Base-by-base conservation (phyloP, 1,140 invertebrate species). In the Leptopilina boulardi region DNA sequence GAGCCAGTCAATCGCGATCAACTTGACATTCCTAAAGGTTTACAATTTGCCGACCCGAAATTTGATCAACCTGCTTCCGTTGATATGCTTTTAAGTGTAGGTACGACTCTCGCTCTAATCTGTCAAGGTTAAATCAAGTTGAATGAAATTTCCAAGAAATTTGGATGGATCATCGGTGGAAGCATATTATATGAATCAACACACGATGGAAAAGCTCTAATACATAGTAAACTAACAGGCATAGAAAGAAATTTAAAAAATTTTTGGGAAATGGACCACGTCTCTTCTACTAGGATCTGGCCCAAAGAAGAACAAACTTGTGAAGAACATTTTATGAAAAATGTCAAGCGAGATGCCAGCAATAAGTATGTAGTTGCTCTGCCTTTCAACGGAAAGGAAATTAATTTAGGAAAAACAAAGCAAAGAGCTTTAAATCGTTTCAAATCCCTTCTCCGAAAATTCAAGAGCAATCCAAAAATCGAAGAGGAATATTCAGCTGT, bases 251-350 rank as follows among this genome's bases (percentile, higher is more conserved):
- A 76, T 1, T 70, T 81, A 5, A 47, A 38, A 3, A 74, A 41
- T 34, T 83, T 83, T 41, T 83, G 82, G 82, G 74, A 79, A 59
- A 81, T 79, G 5, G 79, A 81, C 42, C 77, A 83, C 54, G 41
- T 71, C 2, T 51, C 47, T 51, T 51, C 47, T n/a, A 51, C 13
- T 4, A 51, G 15, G 18, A 51, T 51, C 2, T 51, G 44, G 44
- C 15, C 44, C 44, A 47, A 47, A 15, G 44, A 47, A 47, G 44
- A 47, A 13, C 44, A 47, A 47, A n/a, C 44, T 1, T 47, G 44
- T 47, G 44, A 47, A 47, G 44, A 47, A 47, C 13, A 47, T n/a
- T 47, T n/a, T 47, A 3, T 47, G 1, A n/a, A 47, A 13, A 47
- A 47, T 5, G 3, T 47, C 44, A n/a, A 47, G 2, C 44, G 15